Percentiles rank a stretch among this genome's conserved stretches.
Conservation (phyloP, 2,797 vertebrate genomes). For the Meriones psammophilus region DNA sequence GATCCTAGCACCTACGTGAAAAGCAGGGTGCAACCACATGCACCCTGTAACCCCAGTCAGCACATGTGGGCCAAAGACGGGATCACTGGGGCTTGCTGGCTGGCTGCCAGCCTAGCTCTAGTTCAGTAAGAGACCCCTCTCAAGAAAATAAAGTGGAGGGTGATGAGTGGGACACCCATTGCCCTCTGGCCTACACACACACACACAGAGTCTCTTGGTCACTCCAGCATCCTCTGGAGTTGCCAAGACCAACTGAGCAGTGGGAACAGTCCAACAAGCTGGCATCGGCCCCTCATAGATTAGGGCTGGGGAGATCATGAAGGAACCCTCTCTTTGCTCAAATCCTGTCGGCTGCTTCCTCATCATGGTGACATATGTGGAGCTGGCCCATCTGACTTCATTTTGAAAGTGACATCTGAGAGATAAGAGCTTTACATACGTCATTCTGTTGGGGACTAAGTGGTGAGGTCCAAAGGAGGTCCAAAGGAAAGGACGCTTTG, state of each 20-base stretch:
- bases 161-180: background rate
- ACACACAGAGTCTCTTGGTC: background rate
- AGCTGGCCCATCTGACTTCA: slow-evolving; percentile 44
- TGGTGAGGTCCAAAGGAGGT: slow-evolving; percentile 62
- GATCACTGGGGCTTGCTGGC: background rate
- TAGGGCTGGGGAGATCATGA: background rate
- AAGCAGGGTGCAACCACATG: too few species aligned
- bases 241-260: slow-evolving; percentile 20
- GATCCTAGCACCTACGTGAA: background rate
- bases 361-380: slow-evolving; percentile 1
- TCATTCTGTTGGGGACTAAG: slow-evolving; percentile 74
- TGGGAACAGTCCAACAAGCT: background rate
- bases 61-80: too few species aligned
- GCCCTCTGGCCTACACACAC: too few species aligned
- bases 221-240: background rate
- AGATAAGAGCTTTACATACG: slow-evolving; percentile 65
- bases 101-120: background rate
- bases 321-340: slow-evolving; percentile 70
- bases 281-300: background rate
- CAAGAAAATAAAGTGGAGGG: background rate
- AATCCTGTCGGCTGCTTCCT: background rate
- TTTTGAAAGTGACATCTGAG: slow-evolving; percentile 50
- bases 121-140: background rate
- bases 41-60: background rate
- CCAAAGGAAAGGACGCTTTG: background rate